Conservation (phyloP, 2,113 vertebrate species). For the Myotis lucifugus region DNA sequence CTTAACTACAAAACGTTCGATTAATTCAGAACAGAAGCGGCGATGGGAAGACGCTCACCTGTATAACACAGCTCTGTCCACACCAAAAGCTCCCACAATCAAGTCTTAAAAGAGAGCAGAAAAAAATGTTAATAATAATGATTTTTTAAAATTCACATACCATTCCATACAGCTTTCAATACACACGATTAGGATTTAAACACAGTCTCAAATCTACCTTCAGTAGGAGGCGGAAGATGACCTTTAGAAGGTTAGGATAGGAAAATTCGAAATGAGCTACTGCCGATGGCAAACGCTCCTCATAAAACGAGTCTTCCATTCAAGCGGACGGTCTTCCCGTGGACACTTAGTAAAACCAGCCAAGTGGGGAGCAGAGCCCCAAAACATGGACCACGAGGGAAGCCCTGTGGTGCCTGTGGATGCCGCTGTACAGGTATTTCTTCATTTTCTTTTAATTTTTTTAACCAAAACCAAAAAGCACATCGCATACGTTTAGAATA, state of each 20-base stretch:
- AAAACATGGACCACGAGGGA: neutral
- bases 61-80: constrained; percentile 95
- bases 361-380: neutral
- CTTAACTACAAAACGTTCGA: neutral
- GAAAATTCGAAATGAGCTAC: neutral
- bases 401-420: neutral
- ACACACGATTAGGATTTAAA: neutral
- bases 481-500: neutral
- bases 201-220: neutral
- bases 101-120: constrained; percentile 87
- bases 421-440: neutral
- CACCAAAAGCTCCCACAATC: constrained; percentile 96
- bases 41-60: constrained; percentile 85
- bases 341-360: neutral
- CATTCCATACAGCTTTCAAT: neutral
- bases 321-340: neutral
- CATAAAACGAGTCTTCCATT: neutral
- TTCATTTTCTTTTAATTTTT: too few relatives aligned
- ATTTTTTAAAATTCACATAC: neutral
- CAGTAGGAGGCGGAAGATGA: neutral
- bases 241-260: neutral
- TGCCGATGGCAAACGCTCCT: neutral
- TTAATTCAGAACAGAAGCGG: neutral
- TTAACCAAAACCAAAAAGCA: neutral
- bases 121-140: constrained; percentile 45